Evolutionary conservation across 2,113 vertebrate species (phyloP).

Genomic region (Mormyrus lacerda): DNA sequence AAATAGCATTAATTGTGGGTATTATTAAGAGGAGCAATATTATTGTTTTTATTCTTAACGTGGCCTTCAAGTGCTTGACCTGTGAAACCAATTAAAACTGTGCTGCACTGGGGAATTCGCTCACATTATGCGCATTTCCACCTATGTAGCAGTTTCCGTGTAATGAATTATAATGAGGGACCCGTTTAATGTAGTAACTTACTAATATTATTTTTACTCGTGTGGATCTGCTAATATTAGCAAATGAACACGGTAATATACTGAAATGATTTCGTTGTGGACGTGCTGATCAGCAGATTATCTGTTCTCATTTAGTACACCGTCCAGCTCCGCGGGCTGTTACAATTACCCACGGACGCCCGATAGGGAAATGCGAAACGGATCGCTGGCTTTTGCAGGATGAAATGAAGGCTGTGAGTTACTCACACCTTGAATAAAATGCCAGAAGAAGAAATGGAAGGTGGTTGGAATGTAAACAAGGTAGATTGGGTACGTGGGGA

Average conservation of each 20-base stretch:
- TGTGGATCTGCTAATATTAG: background rate
- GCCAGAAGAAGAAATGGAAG: background rate
- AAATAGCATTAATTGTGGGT: background rate
- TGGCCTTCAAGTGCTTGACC: constrained; percentile 1
- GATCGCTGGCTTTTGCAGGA: background rate
- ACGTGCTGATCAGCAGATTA: background rate
- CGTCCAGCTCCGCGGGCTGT: background rate
- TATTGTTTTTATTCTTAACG: background rate
- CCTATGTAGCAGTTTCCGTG: background rate
- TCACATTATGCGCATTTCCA: background rate
- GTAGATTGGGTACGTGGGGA: background rate
- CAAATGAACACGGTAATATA: background rate
- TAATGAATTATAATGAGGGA: constrained; percentile 2
- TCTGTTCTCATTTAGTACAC: background rate
- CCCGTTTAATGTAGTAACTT: constrained; percentile 1
- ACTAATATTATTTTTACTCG: background rate
- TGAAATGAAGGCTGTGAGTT: background rate
- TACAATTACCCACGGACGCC: background rate
- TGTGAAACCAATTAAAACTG: constrained; percentile 4
- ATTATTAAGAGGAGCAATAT: constrained; percentile 4
- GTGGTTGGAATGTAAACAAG: background rate
- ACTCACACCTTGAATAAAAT: background rate
- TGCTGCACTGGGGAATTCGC: background rate
- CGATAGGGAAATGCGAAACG: background rate
- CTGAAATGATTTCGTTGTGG: background rate